Conservation (phyloP, 2,113 vertebrate species). For the Lepisosteus osseus region DNA sequence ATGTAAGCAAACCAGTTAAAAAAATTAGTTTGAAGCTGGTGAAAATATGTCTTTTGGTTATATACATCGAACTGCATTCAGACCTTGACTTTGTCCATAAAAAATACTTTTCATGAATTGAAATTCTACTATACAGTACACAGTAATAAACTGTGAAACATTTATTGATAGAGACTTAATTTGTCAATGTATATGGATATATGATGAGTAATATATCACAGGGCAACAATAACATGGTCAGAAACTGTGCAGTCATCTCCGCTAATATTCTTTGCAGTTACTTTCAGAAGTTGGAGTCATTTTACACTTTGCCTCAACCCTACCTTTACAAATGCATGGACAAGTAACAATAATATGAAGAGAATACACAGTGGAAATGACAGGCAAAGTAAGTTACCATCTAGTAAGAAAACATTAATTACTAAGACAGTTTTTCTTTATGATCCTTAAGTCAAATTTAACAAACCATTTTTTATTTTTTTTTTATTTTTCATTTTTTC, state of each 20-base stretch:
- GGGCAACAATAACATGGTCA: slow-evolving; percentile 22
- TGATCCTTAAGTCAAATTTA: slow-evolving; percentile 54
- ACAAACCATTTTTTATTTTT: slow-evolving; percentile 58
- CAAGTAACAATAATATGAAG: slow-evolving; percentile 53
- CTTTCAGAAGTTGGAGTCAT: slow-evolving; percentile 12
- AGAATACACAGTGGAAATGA: slow-evolving; percentile 60
- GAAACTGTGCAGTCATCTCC: slow-evolving; percentile 12
- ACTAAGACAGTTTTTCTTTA: slow-evolving; percentile 54
- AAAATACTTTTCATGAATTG: slow-evolving; percentile 29
- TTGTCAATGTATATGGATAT: slow-evolving; percentile 43
- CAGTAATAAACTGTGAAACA: background rate
- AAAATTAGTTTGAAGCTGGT: slow-evolving; percentile 58
- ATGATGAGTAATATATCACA: slow-evolving; percentile 35
- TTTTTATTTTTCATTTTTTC: slow-evolving; percentile 58
- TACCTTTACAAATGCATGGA: slow-evolving; percentile 51
- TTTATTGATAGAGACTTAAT: slow-evolving; percentile 39
- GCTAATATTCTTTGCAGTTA: slow-evolving; percentile 23
- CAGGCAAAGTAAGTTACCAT: slow-evolving; percentile 58
- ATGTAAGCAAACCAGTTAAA: slow-evolving; percentile 41
- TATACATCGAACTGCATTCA: slow-evolving; percentile 38
- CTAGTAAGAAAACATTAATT: slow-evolving; percentile 64
- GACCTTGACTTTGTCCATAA: slow-evolving; percentile 9
- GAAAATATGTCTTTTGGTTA: slow-evolving; percentile 47
- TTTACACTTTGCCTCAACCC: slow-evolving; percentile 51
- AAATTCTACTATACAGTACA: slow-evolving; percentile 9